phyloP scores from a whole-genome alignment of 2,113 vertebrate species.

The Brienomyrus longianalis region DNA sequence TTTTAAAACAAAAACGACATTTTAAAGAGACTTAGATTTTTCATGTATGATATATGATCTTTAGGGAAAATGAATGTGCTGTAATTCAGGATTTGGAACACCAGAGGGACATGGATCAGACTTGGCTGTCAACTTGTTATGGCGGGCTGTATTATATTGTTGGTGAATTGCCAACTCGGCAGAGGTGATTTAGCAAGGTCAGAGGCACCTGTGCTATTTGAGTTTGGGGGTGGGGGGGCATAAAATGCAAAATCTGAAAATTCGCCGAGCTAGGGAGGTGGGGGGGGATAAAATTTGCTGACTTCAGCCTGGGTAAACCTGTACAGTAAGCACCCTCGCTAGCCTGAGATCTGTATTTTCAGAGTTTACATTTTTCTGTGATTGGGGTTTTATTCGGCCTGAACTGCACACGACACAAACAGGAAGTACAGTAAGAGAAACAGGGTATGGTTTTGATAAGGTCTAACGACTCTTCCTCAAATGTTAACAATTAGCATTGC shows the following conservation, averaged over 20 bases:
- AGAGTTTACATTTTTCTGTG: neutral
- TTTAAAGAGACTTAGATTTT: neutral
- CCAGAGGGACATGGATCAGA: neutral
- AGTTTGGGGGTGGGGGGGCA: neutral
- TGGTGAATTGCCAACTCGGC: neutral
- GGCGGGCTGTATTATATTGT: neutral
- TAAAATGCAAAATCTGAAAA: neutral
- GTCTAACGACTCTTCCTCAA: neutral
- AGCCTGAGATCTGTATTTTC: neutral
- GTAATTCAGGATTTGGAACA: neutral
- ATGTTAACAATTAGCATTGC: neutral
- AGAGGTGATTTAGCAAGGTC: neutral
- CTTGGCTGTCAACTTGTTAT: neutral
- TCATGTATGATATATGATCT: neutral
- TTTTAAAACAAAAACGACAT: neutral
- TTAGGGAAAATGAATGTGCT: neutral
- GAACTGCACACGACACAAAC: neutral
- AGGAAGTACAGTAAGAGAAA: neutral
- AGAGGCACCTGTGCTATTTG: neutral
- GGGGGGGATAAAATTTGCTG: neutral
- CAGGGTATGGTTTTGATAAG: neutral
- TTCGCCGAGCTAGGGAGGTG: neutral
- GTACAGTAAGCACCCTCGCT: no score
- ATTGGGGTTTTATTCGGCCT: neutral
- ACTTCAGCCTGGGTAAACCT: neutral